A percentile compares a stretch with the other conserved stretches of the same genome.
Conservation (phyloP, 2,888 invertebrate genomes). For the Mimas tiliae region DNA sequence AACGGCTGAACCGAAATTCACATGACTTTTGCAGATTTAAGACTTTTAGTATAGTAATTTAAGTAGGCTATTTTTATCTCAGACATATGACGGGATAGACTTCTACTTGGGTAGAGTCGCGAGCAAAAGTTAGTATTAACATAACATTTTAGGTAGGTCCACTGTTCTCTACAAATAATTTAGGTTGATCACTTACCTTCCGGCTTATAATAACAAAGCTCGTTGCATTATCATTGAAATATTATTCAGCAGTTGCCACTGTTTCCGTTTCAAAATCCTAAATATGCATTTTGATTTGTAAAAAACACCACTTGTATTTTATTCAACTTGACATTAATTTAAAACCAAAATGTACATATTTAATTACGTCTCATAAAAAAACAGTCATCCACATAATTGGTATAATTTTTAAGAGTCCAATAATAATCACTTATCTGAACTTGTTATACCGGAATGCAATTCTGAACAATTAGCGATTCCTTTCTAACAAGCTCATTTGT, state of each 20-base stretch:
- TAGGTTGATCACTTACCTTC: background rate
- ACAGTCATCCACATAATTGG: background rate
- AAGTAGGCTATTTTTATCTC: too few species aligned
- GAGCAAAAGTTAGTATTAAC: background rate
- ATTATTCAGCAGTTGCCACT: background rate
- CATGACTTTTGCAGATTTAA: too few species aligned
- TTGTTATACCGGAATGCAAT: slow-evolving; percentile 33
- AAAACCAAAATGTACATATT: background rate
- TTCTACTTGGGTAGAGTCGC: too few species aligned
- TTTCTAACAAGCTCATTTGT: slow-evolving; percentile 32
- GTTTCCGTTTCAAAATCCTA: background rate
- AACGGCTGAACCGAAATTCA: too few species aligned
- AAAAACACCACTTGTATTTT: background rate
- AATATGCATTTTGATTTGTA: background rate
- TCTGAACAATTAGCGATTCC: slow-evolving; percentile 38
- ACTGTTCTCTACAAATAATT: background rate
- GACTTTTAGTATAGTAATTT: too few species aligned
- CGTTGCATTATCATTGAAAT: background rate
- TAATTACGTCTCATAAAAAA: background rate
- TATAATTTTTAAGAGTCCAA: slow-evolving; percentile 4
- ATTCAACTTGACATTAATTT: background rate
- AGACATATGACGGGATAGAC: too few species aligned
- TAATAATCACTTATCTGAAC: slow-evolving; percentile 21
- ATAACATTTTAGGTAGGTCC: background rate
- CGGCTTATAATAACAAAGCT: background rate